Evolutionary conservation across 2,888 invertebrate genomes (phyloP), one percentile per base, ranked within the genome.

Genomic region (Perizoma flavofasciatum): DNA sequence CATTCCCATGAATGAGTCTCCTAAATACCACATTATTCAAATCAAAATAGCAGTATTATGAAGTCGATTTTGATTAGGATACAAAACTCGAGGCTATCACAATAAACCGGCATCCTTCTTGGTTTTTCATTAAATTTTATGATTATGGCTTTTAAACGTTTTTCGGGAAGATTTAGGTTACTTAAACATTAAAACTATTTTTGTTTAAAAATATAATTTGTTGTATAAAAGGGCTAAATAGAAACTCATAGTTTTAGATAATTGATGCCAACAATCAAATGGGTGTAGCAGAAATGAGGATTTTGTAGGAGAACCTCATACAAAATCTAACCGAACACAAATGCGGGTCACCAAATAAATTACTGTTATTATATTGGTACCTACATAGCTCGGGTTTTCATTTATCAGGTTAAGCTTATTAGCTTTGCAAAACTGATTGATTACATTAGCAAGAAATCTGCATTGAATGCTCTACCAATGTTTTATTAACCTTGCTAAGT

Each of bases 11-110:
- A 62, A 68, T 65, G 66, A 67, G 65, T 65, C 72, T 68, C 59
- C 71, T 77, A 77, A 79, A 78, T 73, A 76, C 72, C 69, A 69
- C 75, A 77, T 79, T 81, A 83, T 81, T 83, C 75, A 82, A 79
- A 83, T 82, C 76, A 77, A 78, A 80, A 79, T 77, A 72, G 66
- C 68, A 74, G 76, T 71, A 78, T 78, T 77, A 79, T 75, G 73
- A 75, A 79, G 79, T 77, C 71, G 77, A 77, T 78, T 77, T 70
- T 66, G 67, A 60, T 68, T 63, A 66, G 65, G 67, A 78, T 75
- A 72, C 67, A 72, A 70, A 75, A 74, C 69, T 68, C 65, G 68
- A 69, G 68, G 55, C 61, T 61, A 70, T 59, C 46, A 51, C 70
- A 67, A 65, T 59, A 66, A 68, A 49, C 51, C 69, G 60, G 56